Evolutionary conservation across 2,113 vertebrate genomes (phyloP).

Genomic region (Lepidothrix coronata): DNA sequence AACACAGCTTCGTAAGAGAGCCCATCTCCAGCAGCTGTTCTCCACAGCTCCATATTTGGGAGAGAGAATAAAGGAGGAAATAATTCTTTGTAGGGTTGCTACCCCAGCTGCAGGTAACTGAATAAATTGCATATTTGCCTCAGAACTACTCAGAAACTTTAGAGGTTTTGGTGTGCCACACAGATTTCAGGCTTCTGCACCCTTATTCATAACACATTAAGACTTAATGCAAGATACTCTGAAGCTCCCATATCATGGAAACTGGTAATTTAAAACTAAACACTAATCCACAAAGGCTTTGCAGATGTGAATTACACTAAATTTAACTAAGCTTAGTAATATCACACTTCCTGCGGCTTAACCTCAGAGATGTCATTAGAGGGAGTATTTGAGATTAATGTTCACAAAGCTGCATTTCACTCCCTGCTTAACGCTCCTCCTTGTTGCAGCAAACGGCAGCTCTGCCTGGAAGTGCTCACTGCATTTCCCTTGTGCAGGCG

Average conservation of each 20-base stretch:
- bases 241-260: not conserved
- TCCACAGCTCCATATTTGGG: not conserved
- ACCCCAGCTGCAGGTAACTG: not conserved
- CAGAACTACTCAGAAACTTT: not conserved
- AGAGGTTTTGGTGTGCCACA: rapidly evolving
- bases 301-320: constrained; percentile 13
- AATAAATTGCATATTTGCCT: not conserved
- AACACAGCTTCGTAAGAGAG: not conserved
- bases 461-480: not conserved
- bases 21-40: not conserved
- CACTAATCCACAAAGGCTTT: not conserved
- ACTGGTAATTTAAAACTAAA: not conserved
- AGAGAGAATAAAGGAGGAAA: not conserved
- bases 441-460: rapidly evolving
- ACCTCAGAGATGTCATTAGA: constrained; percentile 17
- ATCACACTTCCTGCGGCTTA: constrained; percentile 6
- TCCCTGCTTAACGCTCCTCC: not conserved
- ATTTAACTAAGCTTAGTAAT: constrained; percentile 35
- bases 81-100: not conserved
- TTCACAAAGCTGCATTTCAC: not conserved
- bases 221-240: not conserved
- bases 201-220: constrained; percentile 7
- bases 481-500: rapidly evolving
- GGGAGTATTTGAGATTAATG: not conserved
- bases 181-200: not conserved